Evolutionary conservation across 2,888 invertebrate genomes (phyloP).

Genomic region (Adelognathus sp.): DNA sequence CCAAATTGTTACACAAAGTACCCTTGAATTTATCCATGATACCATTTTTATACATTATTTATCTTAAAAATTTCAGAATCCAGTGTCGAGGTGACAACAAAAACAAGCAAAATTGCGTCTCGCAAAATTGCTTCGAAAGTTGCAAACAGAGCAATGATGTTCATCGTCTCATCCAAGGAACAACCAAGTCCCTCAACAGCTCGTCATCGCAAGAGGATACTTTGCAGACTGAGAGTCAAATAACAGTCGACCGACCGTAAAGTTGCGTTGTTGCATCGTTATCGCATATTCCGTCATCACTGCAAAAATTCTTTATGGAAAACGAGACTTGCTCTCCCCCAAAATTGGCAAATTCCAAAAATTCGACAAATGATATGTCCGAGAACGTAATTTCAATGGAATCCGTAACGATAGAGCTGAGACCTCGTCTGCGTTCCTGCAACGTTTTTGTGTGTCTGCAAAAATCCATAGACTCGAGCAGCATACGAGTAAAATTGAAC

Average conservation of each 20-base stretch:
- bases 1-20: no score
- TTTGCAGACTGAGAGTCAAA: constrained; percentile 45
- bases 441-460: constrained; percentile 73
- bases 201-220: constrained; percentile 50
- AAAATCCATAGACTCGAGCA: constrained; percentile 59
- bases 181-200: constrained; percentile 21
- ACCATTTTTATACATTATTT: background rate
- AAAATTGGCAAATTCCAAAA: background rate
- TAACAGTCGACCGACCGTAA: no score
- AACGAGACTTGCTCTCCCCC: background rate
- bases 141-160: constrained; percentile 31
- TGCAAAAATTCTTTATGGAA: background rate
- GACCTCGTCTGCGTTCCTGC: constrained; percentile 74
- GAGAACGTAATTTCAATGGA: constrained; percentile 53
- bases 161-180: constrained; percentile 31
- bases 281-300: background rate
- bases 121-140: background rate
- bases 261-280: background rate
- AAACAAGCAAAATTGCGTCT: background rate
- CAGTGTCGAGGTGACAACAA: background rate
- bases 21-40: background rate
- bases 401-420: constrained; percentile 73
- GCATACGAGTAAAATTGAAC: constrained; percentile 68
- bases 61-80: constrained; percentile 4
- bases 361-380: background rate